Evolutionary conservation across 2,797 vertebrate species (phyloP), one percentile per base, ranked within the genome.

Genomic region (Lacerta bilineata): DNA sequence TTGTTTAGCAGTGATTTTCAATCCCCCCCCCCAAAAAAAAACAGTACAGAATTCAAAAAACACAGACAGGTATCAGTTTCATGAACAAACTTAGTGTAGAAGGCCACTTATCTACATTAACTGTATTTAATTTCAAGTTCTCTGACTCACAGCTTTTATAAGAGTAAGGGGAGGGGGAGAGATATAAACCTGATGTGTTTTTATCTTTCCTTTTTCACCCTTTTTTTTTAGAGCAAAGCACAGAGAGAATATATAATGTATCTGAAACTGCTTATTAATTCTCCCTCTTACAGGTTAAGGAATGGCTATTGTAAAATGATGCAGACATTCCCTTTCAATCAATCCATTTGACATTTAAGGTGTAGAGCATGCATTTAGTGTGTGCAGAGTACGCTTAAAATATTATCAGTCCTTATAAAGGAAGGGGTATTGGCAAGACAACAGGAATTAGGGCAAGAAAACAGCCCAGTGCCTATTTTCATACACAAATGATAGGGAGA

Each of bases 1-100:
- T 88, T 94, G 93, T 86, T 94, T 90, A 95, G 91, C 80, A 90
- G 90, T 92, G 89, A 88, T 94, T 96, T 95, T 89, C 94, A 89
- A 85, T 33, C 75, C 89, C 94, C 88, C 93, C 94, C 91, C 91
- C 78, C 88, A 1, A 43, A 43, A 1, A 50, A 50, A 50, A 43
- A 43, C 11, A 61, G 59, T 61, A 74, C 0, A 66, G 88, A 83
- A 89, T 33, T 84, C 80, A 86, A 87, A 75, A 91, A 94, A 95
- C 91, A 93, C 1, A 89, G 89, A 91, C 86, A 89, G 93, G 85
- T 77, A 82, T 6, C 25, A 1, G 69, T 92, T 92, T 90, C 90
- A 55, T 72, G 89, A 91, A 18, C 0, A 84, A 90, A 88, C 33
- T 72, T 72, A 18, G 89, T 85, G 71, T 5, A 89, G 92, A 91